These are phyloP conservation scores for Antheraea mylitta DNA, from an alignment of 1,140 invertebrate genomes.

Conservation along the genomic window DNA sequence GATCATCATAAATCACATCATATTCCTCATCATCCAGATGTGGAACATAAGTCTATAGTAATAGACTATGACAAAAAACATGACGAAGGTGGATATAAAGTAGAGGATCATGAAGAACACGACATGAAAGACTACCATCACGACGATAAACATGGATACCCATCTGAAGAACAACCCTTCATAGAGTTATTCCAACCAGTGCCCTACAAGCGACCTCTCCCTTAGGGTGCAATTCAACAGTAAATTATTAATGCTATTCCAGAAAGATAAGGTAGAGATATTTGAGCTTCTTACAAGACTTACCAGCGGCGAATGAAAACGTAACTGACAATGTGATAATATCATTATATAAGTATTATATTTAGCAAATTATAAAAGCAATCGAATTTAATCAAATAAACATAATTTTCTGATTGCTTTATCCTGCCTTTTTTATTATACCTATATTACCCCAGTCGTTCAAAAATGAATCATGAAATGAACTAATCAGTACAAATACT, in stretches of 20 bases:
- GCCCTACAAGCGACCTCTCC: constrained; percentile 7
- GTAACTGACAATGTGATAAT: constrained; percentile 8
- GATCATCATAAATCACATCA: constrained; percentile 15
- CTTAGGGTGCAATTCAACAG: neutral
- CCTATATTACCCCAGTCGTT: neutral
- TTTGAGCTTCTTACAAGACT: neutral
- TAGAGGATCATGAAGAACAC: constrained; percentile 8
- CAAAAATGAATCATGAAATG: too few species aligned
- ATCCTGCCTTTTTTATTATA: neutral
- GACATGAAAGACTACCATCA: constrained; percentile 1
- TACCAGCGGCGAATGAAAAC: constrained; percentile 11
- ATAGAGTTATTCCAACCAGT: neutral
- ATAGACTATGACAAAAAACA: constrained; percentile 16
- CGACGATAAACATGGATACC: constrained; percentile 2
- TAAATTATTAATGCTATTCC: too few species aligned
- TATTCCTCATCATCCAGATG: constrained; percentile 7
- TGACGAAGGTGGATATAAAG: constrained; percentile 18
- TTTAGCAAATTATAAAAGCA: constrained; percentile 3
- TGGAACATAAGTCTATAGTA: constrained; percentile 4
- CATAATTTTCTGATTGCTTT: neutral
- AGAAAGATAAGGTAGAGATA: too few species aligned
- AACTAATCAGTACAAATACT: too few species aligned
- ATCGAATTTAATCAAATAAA: neutral
- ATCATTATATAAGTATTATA: constrained; percentile 3
- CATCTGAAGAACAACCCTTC: constrained; percentile 7